Percentiles rank a stretch among this genome's conserved stretches.
These are phyloP conservation scores for Magallana gigas DNA, from an alignment of 1,140 invertebrate genomes.

Conservation along the genomic window DNA sequence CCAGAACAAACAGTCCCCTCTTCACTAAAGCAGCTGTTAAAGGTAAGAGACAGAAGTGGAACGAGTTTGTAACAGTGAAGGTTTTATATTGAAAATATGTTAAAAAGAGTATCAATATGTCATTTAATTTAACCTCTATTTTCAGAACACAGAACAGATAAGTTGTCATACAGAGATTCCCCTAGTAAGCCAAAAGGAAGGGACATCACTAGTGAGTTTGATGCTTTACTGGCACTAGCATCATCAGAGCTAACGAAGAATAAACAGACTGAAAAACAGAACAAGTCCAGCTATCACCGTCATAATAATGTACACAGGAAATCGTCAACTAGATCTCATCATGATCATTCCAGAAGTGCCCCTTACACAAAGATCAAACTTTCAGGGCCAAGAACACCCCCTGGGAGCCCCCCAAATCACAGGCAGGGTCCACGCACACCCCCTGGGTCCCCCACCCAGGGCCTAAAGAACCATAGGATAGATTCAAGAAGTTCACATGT, in stretches of 20 bases:
- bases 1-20: background rate
- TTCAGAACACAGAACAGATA: slow-evolving; percentile 27
- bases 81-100: too few relatives aligned
- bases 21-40: slow-evolving; percentile 20
- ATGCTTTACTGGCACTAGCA: slow-evolving; percentile 91
- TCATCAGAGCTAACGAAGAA: slow-evolving; percentile 87
- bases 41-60: background rate
- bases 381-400: slow-evolving; percentile 55
- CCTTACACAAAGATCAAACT: slow-evolving; percentile 51
- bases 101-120: too few relatives aligned
- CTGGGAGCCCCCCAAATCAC: slow-evolving; percentile 47
- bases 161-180: slow-evolving; percentile 28
- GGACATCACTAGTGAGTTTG: slow-evolving; percentile 91
- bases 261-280: slow-evolving; percentile 80
- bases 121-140: background rate
- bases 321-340: slow-evolving; percentile 34
- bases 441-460: slow-evolving; percentile 55
- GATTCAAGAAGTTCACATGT: background rate
- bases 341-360: slow-evolving; percentile 51
- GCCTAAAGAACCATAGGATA: background rate
- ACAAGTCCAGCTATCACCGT: background rate
- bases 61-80: too few relatives aligned
- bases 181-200: slow-evolving; percentile 86
- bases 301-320: slow-evolving; percentile 24
- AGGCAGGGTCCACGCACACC: slow-evolving; percentile 56